Evolutionary conservation across 2,888 invertebrate species (phyloP).

Genomic region (Tetropium fuscum): DNA sequence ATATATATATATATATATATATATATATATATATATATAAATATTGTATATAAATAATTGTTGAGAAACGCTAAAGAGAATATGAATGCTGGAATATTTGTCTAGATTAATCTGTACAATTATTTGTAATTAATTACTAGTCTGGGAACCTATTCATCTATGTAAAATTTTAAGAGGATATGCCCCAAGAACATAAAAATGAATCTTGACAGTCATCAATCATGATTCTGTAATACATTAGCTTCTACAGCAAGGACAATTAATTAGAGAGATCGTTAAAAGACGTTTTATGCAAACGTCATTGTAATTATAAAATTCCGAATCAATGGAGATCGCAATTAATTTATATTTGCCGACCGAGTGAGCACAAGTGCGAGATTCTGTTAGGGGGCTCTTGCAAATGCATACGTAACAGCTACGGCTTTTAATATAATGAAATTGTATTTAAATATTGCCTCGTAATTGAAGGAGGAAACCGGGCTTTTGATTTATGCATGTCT

Average conservation of each 20-base stretch:
- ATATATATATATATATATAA: too few species aligned
- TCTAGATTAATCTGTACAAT: too few species aligned
- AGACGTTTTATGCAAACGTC: slow-evolving; percentile 38
- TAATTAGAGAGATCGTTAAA: slow-evolving; percentile 37
- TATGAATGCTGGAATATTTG: too few species aligned
- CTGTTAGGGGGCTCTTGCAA: slow-evolving; percentile 25
- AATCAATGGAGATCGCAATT: slow-evolving; percentile 45
- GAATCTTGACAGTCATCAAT: background rate
- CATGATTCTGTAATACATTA: background rate
- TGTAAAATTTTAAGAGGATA: too few species aligned
- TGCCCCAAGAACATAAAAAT: background rate
- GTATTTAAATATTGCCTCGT: slow-evolving; percentile 32
- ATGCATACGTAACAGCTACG: slow-evolving; percentile 17
- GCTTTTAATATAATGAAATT: slow-evolving; percentile 29
- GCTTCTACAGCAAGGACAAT: slow-evolving; percentile 11
- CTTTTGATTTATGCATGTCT: slow-evolving; percentile 21
- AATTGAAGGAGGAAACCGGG: slow-evolving; percentile 24
- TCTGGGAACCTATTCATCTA: too few species aligned
- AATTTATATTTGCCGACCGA: slow-evolving; percentile 50
- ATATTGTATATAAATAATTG: too few species aligned
- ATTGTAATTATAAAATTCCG: slow-evolving; percentile 50
- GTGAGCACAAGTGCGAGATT: slow-evolving; percentile 41
- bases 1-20: too few species aligned
- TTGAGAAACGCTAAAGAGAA: too few species aligned
- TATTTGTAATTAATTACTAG: too few species aligned